Evolutionary conservation across 2,797 vertebrate genomes (phyloP), one percentile per base, ranked within the genome.

Genomic region (Falco peregrinus): DNA sequence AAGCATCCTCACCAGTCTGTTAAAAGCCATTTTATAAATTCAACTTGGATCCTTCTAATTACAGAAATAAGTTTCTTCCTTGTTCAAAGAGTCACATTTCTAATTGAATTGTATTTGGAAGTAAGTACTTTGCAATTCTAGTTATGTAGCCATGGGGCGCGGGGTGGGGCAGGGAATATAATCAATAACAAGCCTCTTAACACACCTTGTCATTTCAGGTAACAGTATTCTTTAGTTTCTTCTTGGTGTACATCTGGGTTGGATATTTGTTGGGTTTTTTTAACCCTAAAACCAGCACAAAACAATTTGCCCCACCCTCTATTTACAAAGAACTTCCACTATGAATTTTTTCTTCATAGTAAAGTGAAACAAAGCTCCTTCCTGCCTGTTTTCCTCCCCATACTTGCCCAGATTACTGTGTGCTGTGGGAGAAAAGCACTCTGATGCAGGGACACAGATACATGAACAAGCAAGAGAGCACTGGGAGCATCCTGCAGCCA

Each of bases 381-480:
- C 29, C 73, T 54, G 31, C 29, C 17, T 41, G 33, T 41, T 28
- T n/a, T 22, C 63, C 13, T 48, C 16, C n/a, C 37, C 17, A 10
- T 4, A 63, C 16, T 45, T 39, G 56, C 37, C 20, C 43, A 39
- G 20, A 15, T 39, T 29, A 31, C 39, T 0, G 4, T 28, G 53
- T 18, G 13, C 21, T 60, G 19, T 15, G 39, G 24, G 33, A 76
- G 21, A 25, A 39, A 20, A 64, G 17, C 53, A 53, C 11, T 35
- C 29, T 33, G 35, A 67, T 28, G 56, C 56, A 75, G 43, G 35
- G 50, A 47, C 29, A 31, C n/a, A 63, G 48, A 9, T 9, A 41
- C 1, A 6, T 0, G 5, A n/a, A 29, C 6, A 9, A 5, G 24
- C 33, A 26, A 57, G 33, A 2, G 19, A 47, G 18, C 79, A 29